Conservation (phyloP, 2,113 vertebrate genomes). For the Nanger granti region DNA sequence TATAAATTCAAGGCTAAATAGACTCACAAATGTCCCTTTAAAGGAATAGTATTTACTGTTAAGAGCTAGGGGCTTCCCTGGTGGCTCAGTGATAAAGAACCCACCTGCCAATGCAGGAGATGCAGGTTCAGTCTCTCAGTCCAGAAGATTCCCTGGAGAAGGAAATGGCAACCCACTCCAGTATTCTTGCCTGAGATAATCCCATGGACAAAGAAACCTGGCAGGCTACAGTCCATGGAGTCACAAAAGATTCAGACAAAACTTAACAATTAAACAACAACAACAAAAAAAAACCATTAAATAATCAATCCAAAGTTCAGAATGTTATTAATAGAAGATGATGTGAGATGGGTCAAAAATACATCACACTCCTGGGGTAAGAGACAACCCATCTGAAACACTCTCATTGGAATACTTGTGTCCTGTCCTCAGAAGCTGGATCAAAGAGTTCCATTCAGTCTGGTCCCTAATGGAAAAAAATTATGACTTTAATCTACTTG, state of each 20-base stretch:
- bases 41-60: constrained; percentile 30
- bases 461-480: not conserved
- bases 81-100: not conserved
- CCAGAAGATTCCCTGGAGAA: not conserved
- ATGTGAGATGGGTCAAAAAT: not conserved
- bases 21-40: constrained; percentile 20
- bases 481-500: not conserved
- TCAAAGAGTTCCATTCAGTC: not conserved
- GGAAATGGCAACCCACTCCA: not conserved
- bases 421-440: not conserved
- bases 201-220: not conserved
- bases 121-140: not conserved
- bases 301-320: constrained; percentile 25
- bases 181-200: not conserved
- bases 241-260: not conserved
- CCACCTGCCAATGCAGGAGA: not conserved
- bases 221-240: not conserved
- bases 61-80: not conserved
- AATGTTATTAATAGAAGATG: constrained; percentile 17
- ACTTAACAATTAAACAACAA: not conserved
- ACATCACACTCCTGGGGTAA: not conserved
- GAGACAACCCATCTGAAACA: not conserved
- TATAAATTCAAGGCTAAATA: constrained; percentile 17
- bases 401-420: not conserved
- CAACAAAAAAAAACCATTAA: not conserved